Percentiles rank a stretch among this genome's conserved stretches.
These are phyloP conservation scores for Epinotia nisella DNA, from an alignment of 2,888 invertebrate genomes.

Conservation along the genomic window DNA sequence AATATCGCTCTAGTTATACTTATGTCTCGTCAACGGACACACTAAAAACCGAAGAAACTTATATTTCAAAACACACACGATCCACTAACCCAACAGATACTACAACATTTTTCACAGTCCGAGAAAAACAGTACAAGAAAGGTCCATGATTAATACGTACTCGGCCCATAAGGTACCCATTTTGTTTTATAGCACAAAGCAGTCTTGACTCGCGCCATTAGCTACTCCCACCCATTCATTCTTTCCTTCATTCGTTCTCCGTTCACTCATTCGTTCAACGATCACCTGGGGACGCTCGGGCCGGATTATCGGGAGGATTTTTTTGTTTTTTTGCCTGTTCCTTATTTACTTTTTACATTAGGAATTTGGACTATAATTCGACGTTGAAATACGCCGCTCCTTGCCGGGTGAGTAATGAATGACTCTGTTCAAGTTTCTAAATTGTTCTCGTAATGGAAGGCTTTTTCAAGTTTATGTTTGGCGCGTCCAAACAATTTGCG, in stretches of 20 bases:
- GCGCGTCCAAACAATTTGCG: neutral
- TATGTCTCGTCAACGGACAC: too few relatives aligned
- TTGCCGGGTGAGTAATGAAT: conserved; percentile 37
- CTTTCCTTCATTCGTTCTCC: conserved; percentile 63
- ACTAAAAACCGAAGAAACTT: neutral
- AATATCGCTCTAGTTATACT: too few relatives aligned
- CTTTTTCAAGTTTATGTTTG: conserved; percentile 18
- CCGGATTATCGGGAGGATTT: conserved; percentile 67
- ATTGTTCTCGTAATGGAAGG: conserved; percentile 29
- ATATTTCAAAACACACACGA: conserved; percentile 14
- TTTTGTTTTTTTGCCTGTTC: conserved; percentile 54
- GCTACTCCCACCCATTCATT: conserved; percentile 67
- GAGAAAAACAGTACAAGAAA: conserved; percentile 38
- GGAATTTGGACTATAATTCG: conserved; percentile 40
- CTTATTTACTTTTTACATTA: conserved; percentile 46
- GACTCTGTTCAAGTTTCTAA: conserved; percentile 37
- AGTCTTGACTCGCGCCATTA: conserved; percentile 76
- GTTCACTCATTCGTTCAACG: conserved; percentile 65
- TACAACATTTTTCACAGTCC: conserved; percentile 38
- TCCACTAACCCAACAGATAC: conserved; percentile 8
- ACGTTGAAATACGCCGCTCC: conserved; percentile 34
- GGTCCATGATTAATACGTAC: conserved; percentile 52
- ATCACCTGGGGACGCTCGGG: conserved; percentile 74
- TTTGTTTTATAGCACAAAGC: conserved; percentile 74
- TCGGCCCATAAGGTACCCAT: conserved; percentile 65